These are phyloP conservation scores for Chymomyza amoena DNA, from an alignment of 2,888 invertebrate species.

Conservation along the genomic window DNA sequence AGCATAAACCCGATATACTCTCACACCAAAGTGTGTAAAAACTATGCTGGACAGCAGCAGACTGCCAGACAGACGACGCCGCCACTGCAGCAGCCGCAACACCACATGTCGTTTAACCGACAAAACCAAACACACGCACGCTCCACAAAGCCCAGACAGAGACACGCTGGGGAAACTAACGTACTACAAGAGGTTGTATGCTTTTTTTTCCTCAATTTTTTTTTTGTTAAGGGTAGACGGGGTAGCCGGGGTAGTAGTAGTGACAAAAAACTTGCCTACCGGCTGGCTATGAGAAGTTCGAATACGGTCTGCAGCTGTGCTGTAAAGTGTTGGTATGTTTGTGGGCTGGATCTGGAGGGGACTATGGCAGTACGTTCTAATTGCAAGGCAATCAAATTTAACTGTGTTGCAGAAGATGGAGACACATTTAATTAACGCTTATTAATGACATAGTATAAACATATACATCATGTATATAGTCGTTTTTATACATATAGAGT, in stretches of 20 bases:
- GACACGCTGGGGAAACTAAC: constrained; percentile 21
- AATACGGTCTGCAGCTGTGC: constrained; percentile 33
- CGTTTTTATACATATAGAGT: background rate
- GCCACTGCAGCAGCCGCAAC: constrained; percentile 19
- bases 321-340: constrained; percentile 2
- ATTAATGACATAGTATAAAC: constrained; percentile 12
- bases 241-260: constrained; percentile 14
- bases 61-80: background rate
- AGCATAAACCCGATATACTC: background rate
- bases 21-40: constrained; percentile 5
- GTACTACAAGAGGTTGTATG: background rate
- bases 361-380: constrained; percentile 27
- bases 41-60: background rate
- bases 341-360: constrained; percentile 15
- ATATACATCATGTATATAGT: background rate
- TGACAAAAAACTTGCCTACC: constrained; percentile 28
- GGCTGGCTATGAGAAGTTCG: constrained; percentile 21
- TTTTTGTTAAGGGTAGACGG: constrained; percentile 14
- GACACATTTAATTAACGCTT: constrained; percentile 25
- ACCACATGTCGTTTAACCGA: constrained; percentile 47
- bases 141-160: constrained; percentile 39
- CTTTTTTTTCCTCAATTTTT: background rate
- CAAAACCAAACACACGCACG: constrained; percentile 44
- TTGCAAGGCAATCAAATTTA: constrained; percentile 33
- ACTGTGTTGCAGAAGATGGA: constrained; percentile 1